phyloP scores from a whole-genome alignment of 2,888 invertebrate species.

The Pyrgus malvae region DNA sequence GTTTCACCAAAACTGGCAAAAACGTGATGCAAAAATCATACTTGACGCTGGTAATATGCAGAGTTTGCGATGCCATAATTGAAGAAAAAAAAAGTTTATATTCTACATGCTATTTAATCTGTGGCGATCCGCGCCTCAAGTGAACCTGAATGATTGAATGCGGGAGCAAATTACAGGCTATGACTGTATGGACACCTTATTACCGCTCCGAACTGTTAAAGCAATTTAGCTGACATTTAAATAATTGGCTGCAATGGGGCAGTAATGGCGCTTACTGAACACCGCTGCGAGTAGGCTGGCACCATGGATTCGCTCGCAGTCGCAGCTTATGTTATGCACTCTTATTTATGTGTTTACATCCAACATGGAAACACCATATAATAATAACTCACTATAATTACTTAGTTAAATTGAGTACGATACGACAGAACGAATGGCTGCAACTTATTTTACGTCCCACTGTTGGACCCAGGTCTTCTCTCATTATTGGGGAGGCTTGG shows the following conservation, averaged over 20 bases:
- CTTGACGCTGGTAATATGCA: too few relatives aligned
- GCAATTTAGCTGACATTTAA: slow-evolving; percentile 81
- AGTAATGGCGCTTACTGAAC: slow-evolving; percentile 53
- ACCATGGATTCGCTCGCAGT: neutral
- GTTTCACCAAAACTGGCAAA: too few relatives aligned
- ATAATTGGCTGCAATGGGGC: slow-evolving; percentile 69
- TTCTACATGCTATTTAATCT: slow-evolving; percentile 36
- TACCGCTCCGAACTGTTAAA: slow-evolving; percentile 74
- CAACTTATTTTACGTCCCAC: too few relatives aligned
- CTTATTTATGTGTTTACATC: neutral
- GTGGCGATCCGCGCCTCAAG: slow-evolving; percentile 43
- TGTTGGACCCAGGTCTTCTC: too few relatives aligned
- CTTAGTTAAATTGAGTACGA: too few relatives aligned
- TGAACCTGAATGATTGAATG: slow-evolving; percentile 71
- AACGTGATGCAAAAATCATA: too few relatives aligned
- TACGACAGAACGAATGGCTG: too few relatives aligned
- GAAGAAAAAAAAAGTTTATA: too few relatives aligned
- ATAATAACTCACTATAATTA: too few relatives aligned
- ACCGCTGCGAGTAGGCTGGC: slow-evolving; percentile 4
- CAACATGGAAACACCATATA: neutral
- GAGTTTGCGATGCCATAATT: too few relatives aligned
- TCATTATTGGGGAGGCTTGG: too few relatives aligned
- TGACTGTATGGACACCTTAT: slow-evolving; percentile 67
- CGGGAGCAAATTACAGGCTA: slow-evolving; percentile 73
- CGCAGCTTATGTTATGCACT: neutral